Evolutionary conservation across 2,113 vertebrate genomes (phyloP).

Genomic region (Eolophus roseicapilla): DNA sequence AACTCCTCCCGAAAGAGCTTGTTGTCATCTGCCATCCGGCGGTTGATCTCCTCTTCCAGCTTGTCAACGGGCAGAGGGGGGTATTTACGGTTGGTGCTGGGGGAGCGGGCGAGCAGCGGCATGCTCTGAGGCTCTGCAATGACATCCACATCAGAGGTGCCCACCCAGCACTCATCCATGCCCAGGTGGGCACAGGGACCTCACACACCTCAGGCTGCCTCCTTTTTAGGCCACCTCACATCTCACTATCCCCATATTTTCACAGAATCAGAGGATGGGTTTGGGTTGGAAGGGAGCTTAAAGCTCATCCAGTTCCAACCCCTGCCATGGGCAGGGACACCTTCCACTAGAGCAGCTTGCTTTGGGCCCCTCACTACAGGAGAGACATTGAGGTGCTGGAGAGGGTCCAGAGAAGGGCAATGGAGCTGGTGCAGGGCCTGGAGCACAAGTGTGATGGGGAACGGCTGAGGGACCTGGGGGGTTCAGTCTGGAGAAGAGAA

Average conservation of each 20-base stretch:
- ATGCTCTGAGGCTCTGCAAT: conserved; percentile 92
- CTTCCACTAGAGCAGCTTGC: not conserved
- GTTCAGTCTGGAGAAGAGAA: too few species aligned
- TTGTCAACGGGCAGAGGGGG: conserved; percentile 94
- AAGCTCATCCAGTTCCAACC: not conserved
- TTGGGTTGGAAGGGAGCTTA: not conserved
- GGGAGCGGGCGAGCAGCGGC: conserved; percentile 93
- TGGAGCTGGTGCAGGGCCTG: too few species aligned
- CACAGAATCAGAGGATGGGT: rapidly evolving
- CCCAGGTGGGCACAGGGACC: not conserved
- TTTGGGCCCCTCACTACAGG: too few species aligned
- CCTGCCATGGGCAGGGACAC: not conserved
- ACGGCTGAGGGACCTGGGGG: rapidly evolving
- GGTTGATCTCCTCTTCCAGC: conserved; percentile 97
- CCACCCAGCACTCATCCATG: not conserved
- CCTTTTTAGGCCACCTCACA: rapidly evolving
- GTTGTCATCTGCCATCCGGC: conserved; percentile 97
- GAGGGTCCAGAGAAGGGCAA: too few species aligned
- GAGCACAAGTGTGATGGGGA: not conserved
- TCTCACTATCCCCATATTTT: rapidly evolving
- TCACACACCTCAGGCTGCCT: rapidly evolving
- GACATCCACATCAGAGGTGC: not conserved
- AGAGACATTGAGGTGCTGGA: too few species aligned
- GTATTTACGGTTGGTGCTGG: conserved; percentile 98
- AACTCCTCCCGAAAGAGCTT: conserved; percentile 98